A percentile compares a stretch with the other conserved stretches of the same genome.
These are phyloP conservation scores for Simalia tracyae DNA, from an alignment of 2,797 vertebrate genomes.

Conservation along the genomic window DNA sequence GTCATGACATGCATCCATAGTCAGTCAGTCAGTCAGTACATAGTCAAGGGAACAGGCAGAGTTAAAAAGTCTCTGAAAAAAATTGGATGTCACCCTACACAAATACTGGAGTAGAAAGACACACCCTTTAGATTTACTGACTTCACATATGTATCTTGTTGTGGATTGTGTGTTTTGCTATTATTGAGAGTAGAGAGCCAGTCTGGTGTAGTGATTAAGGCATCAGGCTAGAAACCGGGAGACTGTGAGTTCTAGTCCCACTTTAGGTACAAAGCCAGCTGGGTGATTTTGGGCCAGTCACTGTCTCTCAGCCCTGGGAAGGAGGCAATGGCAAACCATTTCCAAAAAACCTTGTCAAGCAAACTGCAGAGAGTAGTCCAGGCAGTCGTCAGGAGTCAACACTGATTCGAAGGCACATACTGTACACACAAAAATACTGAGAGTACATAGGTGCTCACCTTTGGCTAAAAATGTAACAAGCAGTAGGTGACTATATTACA, in stretches of 20 bases:
- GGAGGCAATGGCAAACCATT: no score
- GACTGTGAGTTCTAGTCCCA: not conserved
- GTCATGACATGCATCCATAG: not conserved
- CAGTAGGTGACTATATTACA: no score
- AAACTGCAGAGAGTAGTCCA: no score
- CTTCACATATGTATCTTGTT: not conserved
- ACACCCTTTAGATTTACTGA: not conserved
- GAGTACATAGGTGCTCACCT: no score
- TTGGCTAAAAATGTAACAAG: no score
- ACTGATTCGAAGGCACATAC: no score
- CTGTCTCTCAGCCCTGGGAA: no score
- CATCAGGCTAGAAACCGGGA: not conserved
- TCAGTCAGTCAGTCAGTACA: not conserved
- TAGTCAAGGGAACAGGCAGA: not conserved
- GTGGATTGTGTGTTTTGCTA: not conserved
- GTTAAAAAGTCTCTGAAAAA: not conserved
- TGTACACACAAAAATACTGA: no score
- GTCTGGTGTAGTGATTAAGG: not conserved
- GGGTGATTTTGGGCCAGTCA: no score
- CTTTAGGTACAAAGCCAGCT: not conserved
- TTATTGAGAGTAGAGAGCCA: not conserved
- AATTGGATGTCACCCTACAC: not conserved
- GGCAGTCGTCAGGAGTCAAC: no score
- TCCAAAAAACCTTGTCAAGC: no score
- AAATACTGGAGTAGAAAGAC: not conserved